Conservation (phyloP, 2,888 invertebrate genomes). For the Micropterix aruncella region DNA sequence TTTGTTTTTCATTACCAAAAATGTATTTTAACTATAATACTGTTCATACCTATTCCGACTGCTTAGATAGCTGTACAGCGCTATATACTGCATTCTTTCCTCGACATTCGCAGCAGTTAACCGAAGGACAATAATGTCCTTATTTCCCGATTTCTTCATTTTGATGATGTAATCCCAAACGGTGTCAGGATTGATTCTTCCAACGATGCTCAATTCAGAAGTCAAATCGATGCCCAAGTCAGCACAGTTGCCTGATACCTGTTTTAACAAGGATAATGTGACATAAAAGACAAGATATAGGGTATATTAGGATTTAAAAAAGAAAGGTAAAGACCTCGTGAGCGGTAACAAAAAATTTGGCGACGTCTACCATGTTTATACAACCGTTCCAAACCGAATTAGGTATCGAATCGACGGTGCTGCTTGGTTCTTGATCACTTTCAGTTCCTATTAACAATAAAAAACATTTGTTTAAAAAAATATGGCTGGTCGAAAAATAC, state of each 20-base stretch:
- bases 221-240: conserved; percentile 62
- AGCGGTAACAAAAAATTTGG: conserved; percentile 72
- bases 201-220: conserved; percentile 73
- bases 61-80: conserved; percentile 79
- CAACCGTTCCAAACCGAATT: conserved; percentile 67
- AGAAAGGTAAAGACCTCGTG: conserved; percentile 52
- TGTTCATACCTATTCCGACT: conserved; percentile 47
- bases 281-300: neutral
- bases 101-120: conserved; percentile 70
- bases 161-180: conserved; percentile 90
- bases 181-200: conserved; percentile 78
- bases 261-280: too few relatives aligned
- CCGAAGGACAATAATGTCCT: conserved; percentile 73
- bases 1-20: too few relatives aligned
- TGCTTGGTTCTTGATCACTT: conserved; percentile 67
- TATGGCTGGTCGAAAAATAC: too few relatives aligned
- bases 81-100: conserved; percentile 72
- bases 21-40: too few relatives aligned
- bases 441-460: conserved; percentile 36
- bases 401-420: conserved; percentile 47
- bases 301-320: neutral
- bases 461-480: too few relatives aligned
- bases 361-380: conserved; percentile 83
- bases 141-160: conserved; percentile 75
- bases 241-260: conserved; percentile 47